Evolutionary conservation across 2,888 invertebrate species (phyloP), one percentile per base, ranked within the genome.

Genomic region (Philereme transversata): DNA sequence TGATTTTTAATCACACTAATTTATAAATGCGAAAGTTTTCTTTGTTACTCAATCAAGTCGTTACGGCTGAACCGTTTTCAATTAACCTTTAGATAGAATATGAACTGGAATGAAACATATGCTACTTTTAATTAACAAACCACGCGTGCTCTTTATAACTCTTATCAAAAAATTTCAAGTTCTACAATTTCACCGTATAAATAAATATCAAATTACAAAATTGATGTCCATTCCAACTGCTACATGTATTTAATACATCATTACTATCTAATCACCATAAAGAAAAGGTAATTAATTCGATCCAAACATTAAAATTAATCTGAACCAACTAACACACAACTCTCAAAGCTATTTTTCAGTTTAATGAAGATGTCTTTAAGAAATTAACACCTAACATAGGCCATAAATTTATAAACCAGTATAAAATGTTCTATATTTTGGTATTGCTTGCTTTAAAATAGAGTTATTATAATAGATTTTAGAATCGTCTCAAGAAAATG

Each of bases 271-370:
- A 75, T 76, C 76, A 69, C 66, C 73, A 78, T 79, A 74, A 73
- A 77, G 73, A 62, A 66, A 67, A 64, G 62, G 60, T 67, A 65
- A 74, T 75, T 71, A 76, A 75, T 70, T 70, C 64, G 63, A 64
- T 63, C 70, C 61, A 59, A 68, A 70, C 62, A 62, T 59, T 43
- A 60, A 71, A 74, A 76, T 73, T 73, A 74, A 74, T 74, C 71
- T 73, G 71, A 69, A 56, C 65, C 62, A 49, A 51, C 60, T 55
- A 47, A 65, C 45, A 61, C 40, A 22, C 22, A 22, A 22, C 22
- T 22, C 52, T 76, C 75, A 74, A 76, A 77, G 71, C 67, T 73
- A 78, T 77, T 78, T 78, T 77, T 79, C 71, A 74, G 76, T 79
- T 75, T 74, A 74, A 73, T 68, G 68, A 67, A 66, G 69, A 76